These are phyloP conservation scores for Caenorhabditis zanzibari DNA, from an alignment of 2,888 invertebrate species.

Conservation along the genomic window DNA sequence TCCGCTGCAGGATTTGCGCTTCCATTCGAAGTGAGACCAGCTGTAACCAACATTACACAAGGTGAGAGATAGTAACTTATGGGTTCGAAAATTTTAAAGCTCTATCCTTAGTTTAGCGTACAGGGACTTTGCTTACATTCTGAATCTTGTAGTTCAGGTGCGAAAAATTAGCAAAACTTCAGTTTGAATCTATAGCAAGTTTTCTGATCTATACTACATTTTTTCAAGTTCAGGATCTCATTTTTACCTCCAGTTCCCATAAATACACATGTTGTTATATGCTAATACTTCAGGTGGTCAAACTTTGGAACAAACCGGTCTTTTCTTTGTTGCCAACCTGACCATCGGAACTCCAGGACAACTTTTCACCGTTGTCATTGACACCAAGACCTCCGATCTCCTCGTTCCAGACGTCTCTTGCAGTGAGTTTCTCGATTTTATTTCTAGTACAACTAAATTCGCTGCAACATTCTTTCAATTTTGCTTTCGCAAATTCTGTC, in stretches of 20 bases:
- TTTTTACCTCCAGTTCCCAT: no score
- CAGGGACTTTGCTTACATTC: not conserved
- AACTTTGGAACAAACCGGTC: conserved; percentile 43
- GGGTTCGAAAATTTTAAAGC: not conserved
- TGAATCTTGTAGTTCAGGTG: no score
- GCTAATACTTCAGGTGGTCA: conserved; percentile 41
- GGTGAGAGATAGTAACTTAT: not conserved
- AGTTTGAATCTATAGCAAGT: no score
- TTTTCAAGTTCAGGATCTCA: no score
- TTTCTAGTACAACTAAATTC: not conserved
- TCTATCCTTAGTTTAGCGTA: not conserved
- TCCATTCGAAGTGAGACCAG: conserved; percentile 37
- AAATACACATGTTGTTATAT: no score
- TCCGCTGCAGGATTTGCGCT: conserved; percentile 38
- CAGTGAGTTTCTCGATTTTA: conserved; percentile 32
- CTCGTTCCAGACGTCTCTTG: conserved; percentile 51
- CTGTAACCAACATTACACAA: conserved; percentile 54
- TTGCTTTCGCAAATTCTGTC: not conserved
- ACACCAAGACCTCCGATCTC: conserved; percentile 52
- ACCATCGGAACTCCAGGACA: conserved; percentile 63
- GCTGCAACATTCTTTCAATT: not conserved
- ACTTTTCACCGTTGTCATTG: conserved; percentile 60
- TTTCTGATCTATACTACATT: no score
- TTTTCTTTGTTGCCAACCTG: conserved; percentile 53
- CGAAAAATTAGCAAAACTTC: no score